These are phyloP conservation scores for Fistularia tabacaria DNA, from an alignment of 2,797 vertebrate species.

Conservation along the genomic window DNA sequence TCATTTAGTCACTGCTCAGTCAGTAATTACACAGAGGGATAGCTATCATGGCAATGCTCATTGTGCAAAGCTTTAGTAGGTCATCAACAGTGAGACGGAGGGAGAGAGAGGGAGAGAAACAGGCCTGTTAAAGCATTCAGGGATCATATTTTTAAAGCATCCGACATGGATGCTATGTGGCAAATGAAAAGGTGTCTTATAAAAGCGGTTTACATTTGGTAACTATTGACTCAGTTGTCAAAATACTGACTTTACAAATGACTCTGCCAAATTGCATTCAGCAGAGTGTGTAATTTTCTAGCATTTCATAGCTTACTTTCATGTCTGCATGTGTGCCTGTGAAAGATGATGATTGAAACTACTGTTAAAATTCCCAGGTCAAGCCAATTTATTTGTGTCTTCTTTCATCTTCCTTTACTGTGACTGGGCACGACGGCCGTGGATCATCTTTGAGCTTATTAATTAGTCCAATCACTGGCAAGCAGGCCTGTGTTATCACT, in stretches of 20 bases:
- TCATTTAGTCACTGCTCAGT: slow-evolving; percentile 50
- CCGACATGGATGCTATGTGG: no score
- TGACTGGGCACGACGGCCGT: slow-evolving; percentile 44
- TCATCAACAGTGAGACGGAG: slow-evolving; percentile 38
- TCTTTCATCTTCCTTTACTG: slow-evolving; percentile 23
- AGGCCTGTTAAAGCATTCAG: slow-evolving; percentile 14
- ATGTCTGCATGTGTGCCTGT: not conserved
- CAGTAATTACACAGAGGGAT: slow-evolving; percentile 59
- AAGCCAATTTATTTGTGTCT: slow-evolving; percentile 32
- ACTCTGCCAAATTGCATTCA: no score
- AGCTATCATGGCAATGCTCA: slow-evolving; percentile 35
- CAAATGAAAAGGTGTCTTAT: no score
- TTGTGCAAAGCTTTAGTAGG: slow-evolving; percentile 43
- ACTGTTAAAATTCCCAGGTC: slow-evolving; percentile 37
- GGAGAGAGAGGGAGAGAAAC: slow-evolving; percentile 3
- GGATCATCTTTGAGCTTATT: slow-evolving; percentile 69
- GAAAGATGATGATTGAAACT: slow-evolving; percentile 20
- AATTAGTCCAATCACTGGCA: slow-evolving; percentile 73
- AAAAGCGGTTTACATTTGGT: not conserved
- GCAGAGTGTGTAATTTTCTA: slow-evolving; percentile 11
- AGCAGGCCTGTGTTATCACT: slow-evolving; percentile 64
- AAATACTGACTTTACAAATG: slow-evolving; percentile 34
- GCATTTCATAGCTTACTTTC: slow-evolving; percentile 9
- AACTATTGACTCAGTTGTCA: slow-evolving; percentile 45
- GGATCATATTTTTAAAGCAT: no score